Percentiles rank a stretch among this genome's conserved stretches.
Evolutionary conservation across 2,113 vertebrate genomes (phyloP).

Genomic region (Physeter macrocephalus): DNA sequence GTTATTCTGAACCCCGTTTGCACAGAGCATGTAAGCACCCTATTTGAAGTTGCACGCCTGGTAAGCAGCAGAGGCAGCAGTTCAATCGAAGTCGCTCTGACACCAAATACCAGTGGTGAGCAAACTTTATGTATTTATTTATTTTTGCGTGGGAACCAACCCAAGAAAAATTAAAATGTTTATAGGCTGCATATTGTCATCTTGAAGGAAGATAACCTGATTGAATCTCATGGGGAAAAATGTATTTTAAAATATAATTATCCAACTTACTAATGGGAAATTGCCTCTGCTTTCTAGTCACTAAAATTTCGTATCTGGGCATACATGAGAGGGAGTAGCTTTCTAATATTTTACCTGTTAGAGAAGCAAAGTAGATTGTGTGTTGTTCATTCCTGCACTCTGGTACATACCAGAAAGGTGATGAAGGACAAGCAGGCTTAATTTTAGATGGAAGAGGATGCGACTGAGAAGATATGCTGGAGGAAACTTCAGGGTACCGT

Average conservation of each 20-base stretch:
- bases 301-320: neutral
- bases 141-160: neutral
- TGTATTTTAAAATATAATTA: neutral
- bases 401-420: neutral
- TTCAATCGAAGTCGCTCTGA: neutral
- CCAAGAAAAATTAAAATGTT: neutral
- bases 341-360: neutral
- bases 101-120: neutral
- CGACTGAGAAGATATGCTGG: neutral
- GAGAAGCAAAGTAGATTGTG: neutral
- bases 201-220: neutral
- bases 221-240: neutral
- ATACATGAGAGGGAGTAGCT: neutral
- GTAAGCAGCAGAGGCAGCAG: neutral
- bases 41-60: neutral
- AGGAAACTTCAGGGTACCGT: neutral
- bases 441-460: neutral
- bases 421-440: neutral
- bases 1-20: neutral
- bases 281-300: neutral
- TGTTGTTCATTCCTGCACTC: neutral
- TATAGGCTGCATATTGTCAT: neutral
- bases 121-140: neutral
- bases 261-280: neutral
- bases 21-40: neutral